These are phyloP conservation scores for Lycia hirtaria DNA, from an alignment of 2,888 invertebrate genomes.

Conservation along the genomic window DNA sequence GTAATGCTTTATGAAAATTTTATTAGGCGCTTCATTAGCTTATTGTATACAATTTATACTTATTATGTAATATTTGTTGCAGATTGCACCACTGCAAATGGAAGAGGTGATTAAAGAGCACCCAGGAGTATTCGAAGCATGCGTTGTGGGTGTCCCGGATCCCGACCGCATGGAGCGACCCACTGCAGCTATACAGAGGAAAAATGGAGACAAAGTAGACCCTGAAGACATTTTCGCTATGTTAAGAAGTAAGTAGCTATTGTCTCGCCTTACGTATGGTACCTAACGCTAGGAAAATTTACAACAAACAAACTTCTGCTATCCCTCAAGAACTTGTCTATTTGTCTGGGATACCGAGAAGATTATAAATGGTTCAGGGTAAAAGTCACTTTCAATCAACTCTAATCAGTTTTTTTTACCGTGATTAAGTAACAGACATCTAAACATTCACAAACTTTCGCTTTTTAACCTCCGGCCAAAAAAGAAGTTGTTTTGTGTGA, in stretches of 20 bases:
- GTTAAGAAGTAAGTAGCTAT: constrained; percentile 51
- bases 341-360: too few relatives aligned
- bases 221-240: constrained; percentile 55
- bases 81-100: constrained; percentile 56
- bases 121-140: constrained; percentile 50
- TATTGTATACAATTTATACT: background rate
- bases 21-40: too few relatives aligned
- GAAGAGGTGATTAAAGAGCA: constrained; percentile 56
- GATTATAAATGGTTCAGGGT: too few relatives aligned
- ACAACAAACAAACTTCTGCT: too few relatives aligned
- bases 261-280: background rate
- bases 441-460: too few relatives aligned
- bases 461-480: too few relatives aligned
- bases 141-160: constrained; percentile 54
- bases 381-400: too few relatives aligned
- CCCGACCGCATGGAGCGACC: constrained; percentile 49
- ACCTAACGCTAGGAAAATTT: background rate
- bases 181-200: constrained; percentile 51
- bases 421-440: too few relatives aligned
- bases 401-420: too few relatives aligned
- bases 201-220: constrained; percentile 45
- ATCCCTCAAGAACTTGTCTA: too few relatives aligned
- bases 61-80: background rate
- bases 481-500: too few relatives aligned
- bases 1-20: too few relatives aligned